phyloP scores from a whole-genome alignment of 2,797 vertebrate species.

The Natrix natrix region DNA sequence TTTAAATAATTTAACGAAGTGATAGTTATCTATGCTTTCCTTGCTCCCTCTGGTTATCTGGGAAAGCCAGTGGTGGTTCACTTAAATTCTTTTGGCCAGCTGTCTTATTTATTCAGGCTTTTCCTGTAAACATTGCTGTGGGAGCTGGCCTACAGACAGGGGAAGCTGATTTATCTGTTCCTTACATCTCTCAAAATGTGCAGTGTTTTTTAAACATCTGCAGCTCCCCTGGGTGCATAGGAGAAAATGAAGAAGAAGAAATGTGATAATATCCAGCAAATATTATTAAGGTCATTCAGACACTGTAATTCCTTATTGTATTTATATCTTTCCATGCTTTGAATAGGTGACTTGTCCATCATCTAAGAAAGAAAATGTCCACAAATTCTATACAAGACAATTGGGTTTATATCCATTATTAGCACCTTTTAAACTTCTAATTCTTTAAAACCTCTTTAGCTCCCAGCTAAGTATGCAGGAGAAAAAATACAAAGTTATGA shows the following conservation, averaged over 20 bases:
- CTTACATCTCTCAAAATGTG: conserved; percentile 7
- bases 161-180: conserved; percentile 12
- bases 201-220: background rate
- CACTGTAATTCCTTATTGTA: background rate
- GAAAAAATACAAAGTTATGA: conserved; percentile 34
- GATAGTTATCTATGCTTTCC: background rate
- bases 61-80: background rate
- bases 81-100: background rate
- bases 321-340: background rate
- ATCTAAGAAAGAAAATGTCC: background rate
- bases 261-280: conserved; percentile 5
- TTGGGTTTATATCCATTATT: background rate
- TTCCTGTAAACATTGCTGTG: conserved; percentile 17
- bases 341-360: background rate
- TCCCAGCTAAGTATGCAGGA: conserved; percentile 33
- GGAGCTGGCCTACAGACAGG: background rate
- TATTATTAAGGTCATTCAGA: background rate
- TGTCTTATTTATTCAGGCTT: conserved; percentile 19
- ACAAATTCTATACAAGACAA: background rate
- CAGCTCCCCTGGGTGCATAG: background rate
- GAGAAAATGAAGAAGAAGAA: background rate
- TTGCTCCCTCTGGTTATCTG: background rate
- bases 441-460: background rate
- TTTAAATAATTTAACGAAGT: background rate
- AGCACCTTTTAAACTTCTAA: conserved; percentile 16